Percentiles rank a stretch among this genome's conserved stretches.
Conservation (phyloP, 2,888 invertebrate species). For the Microplitis deprimator region DNA sequence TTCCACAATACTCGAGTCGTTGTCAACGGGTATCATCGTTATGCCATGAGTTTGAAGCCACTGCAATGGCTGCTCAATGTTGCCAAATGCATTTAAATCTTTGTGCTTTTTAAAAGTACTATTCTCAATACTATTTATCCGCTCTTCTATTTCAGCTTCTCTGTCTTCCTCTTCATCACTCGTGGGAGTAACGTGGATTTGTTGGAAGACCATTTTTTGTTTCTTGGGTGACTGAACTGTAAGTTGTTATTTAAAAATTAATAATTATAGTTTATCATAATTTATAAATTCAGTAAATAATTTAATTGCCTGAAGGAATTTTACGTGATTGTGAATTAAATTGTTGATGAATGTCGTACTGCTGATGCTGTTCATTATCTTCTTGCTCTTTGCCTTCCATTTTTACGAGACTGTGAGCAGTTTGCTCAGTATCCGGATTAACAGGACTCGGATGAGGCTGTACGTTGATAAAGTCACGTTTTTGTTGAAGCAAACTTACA, state of each 20-base stretch:
- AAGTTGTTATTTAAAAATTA: conserved; percentile 29
- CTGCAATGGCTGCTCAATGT: conserved; percentile 73
- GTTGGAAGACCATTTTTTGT: conserved; percentile 64
- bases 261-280: conserved; percentile 8
- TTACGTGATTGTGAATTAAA: conserved; percentile 57
- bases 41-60: conserved; percentile 89
- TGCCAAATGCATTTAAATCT: conserved; percentile 57
- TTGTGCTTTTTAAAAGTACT: conserved; percentile 58
- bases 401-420: conserved; percentile 66
- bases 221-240: conserved; percentile 60
- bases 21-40: conserved; percentile 87
- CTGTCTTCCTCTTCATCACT: conserved; percentile 61
- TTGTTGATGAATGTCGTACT: conserved; percentile 56
- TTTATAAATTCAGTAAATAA: not conserved
- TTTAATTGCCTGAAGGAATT: conserved; percentile 53
- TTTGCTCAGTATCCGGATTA: conserved; percentile 62
- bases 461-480: conserved; percentile 61
- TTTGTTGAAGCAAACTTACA: conserved; percentile 74
- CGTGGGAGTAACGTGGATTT: conserved; percentile 57
- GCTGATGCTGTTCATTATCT: conserved; percentile 51
- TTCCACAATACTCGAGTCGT: conserved; percentile 79
- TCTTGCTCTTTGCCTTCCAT: conserved; percentile 49
- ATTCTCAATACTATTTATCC: conserved; percentile 53
- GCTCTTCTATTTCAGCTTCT: conserved; percentile 55
- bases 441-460: conserved; percentile 58